Evolutionary conservation across 2,888 invertebrate genomes (phyloP), one percentile per base, ranked within the genome.

Genomic region (Diaperis boleti): DNA sequence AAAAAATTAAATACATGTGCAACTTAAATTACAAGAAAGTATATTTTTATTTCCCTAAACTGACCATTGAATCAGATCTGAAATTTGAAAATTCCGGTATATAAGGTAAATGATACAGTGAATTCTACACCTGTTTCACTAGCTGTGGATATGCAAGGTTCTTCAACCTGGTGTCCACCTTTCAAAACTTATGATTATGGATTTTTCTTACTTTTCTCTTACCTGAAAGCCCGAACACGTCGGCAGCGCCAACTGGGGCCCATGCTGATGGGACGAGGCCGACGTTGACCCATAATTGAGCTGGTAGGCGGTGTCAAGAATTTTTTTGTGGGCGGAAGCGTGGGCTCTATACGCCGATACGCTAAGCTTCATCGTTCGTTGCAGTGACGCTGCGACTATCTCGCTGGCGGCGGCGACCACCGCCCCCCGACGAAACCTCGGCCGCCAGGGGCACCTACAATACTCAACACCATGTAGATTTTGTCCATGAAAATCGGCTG

Each of bases 321-420:
- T 92, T 85, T 93, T 93, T 84, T 92, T 92, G 82, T 93, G 92
- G 81, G 93, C 93, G 71, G 92, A 92, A 81, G 93, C 92, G 83
- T 93, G 93, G 79, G 93, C 93, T 81, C 93, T 88, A 82, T 92
- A 93, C 77, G 93, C 93, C 77, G 92, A 92, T 77, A 93, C 93
- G 82, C 92, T 92, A 79, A 93, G 85, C 88, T 93, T 93, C 93
- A 93, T 93, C 62, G 66, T 73, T 61, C 62, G 66, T 47, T 67
- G 3, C 20, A 33, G 14, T n/a, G 31, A 26, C 33, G 17, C 26
- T 14, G 33, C 22, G 20, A 49, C 49, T 47, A 49, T 11, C 47
- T 59, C 49, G 59, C 39, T 33, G 49, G 39, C 17, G 59, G 39
- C 59, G 49, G 59, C 8, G 39, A 39, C 15, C n/a, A 18, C 47